Evolutionary conservation across 1,140 invertebrate genomes (phyloP), one percentile per base, ranked within the genome.

Genomic region (Pseudomyrmex concolor): DNA sequence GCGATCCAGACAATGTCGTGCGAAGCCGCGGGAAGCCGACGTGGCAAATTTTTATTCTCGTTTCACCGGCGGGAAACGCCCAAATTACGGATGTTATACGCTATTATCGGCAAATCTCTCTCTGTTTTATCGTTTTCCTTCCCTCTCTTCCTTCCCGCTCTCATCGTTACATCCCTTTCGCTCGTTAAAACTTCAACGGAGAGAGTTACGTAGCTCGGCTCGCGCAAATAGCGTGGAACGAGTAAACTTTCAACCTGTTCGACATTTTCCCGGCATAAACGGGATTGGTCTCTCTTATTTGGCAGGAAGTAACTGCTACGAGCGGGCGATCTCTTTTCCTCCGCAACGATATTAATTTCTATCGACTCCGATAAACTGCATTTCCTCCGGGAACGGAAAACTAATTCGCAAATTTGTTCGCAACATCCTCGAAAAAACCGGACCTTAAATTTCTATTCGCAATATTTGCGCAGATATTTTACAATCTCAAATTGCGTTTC

Each of bases 201-300:
- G 7, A n/a, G 1, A 17, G 15, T 68, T n/a, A 70, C 67, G 34
- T 45, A 67, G 34, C 2, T 54, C 15, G 13, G 25, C 55, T 48
- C 15, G 54, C 54, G n/a, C 50, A 67, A 77, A 68, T 67, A 78
- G 19, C 51, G 19, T 19, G 19, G 43, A 48, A 70, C 50, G 50
- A 54, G 13, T 34, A n/a, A 70, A 70, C 67, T 70, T 78, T 17
- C 34, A 68, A 78, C 54, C 43, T 62, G n/a, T 76, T 50, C n/a
- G 7, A 50, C 12, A 25, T 67, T 78, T 78, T 68, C 51, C 22
- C 34, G 10, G 7, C n/a, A 19, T 66, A 66, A 76, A 76, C 34
- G 34, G 13, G 9, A 45, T 63, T 60, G 25, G 55, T 71, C 10
- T 10, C 2, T 64, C 10, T 34, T 34, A 25, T 64, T 64, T 19